Conservation (phyloP, 2,797 vertebrate species). For the Chelidonichthys spinosus region DNA sequence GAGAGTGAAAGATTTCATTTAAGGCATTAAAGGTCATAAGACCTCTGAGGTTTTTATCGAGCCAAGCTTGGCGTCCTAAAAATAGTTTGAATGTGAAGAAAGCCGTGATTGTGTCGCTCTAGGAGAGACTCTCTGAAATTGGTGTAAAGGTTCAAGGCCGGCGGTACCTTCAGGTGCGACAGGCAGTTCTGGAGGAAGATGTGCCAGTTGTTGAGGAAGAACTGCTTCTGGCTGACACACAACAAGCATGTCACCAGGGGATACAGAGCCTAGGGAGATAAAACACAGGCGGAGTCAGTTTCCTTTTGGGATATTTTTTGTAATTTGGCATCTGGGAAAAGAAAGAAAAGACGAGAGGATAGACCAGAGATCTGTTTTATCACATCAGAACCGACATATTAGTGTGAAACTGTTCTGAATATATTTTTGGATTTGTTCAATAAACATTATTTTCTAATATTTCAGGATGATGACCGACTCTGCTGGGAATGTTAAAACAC, state of each 20-base stretch:
- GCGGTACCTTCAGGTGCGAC: conserved; percentile 97
- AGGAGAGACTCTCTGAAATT: background rate
- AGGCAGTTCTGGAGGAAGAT: conserved; percentile 99
- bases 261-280: conserved; percentile 91
- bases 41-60: conserved; percentile 39
- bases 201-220: conserved; percentile 99
- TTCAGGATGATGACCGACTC: too few relatives aligned
- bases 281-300: conserved; percentile 13
- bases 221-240: conserved; percentile 99
- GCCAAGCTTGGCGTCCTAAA: conserved; percentile 23
- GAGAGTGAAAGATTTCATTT: too few relatives aligned
- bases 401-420: too few relatives aligned
- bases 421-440: too few relatives aligned
- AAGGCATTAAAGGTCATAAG: conserved; percentile 62
- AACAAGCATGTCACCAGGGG: conserved; percentile 98
- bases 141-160: background rate
- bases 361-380: too few relatives aligned
- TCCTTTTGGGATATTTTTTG: too few relatives aligned
- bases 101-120: conserved; percentile 26
- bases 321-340: background rate
- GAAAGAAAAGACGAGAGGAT: too few relatives aligned
- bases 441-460: too few relatives aligned
- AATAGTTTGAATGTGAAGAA: conserved; percentile 37
- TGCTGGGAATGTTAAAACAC: too few relatives aligned
- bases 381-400: too few relatives aligned